Evolutionary conservation across 2,797 vertebrate genomes (phyloP).

Genomic region (Chromis chromis): DNA sequence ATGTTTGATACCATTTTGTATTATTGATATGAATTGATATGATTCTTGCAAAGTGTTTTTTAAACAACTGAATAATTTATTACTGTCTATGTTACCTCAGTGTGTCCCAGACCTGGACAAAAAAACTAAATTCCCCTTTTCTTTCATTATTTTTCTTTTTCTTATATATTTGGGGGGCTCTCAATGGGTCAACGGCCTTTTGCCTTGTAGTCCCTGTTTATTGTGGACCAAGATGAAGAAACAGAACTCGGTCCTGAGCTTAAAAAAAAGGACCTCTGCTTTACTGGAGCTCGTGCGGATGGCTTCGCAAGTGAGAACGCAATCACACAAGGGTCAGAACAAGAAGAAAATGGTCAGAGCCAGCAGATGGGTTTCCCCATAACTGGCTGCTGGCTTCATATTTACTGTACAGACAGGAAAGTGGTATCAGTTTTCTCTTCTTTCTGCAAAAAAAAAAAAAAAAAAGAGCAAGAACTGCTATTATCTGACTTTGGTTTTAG

Average conservation of each 20-base stretch:
- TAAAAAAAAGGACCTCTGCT: slow-evolving; percentile 3
- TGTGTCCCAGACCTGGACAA: slow-evolving; percentile 78
- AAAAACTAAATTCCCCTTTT: slow-evolving; percentile 8
- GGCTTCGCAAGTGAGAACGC: slow-evolving; percentile 5
- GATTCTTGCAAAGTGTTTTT: slow-evolving; percentile 76
- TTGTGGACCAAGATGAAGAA: slow-evolving; percentile 54
- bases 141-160: background rate
- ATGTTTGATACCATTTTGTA: slow-evolving; percentile 83
- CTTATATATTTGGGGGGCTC: slow-evolving; percentile 11
- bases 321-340: slow-evolving; percentile 14
- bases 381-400: background rate
- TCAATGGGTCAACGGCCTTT: slow-evolving; percentile 18
- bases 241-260: slow-evolving; percentile 16
- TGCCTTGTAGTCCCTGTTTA: slow-evolving; percentile 18
- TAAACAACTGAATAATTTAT: slow-evolving; percentile 81
- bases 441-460: background rate
- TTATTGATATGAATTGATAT: slow-evolving; percentile 65
- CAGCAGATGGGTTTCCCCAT: background rate
- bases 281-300: slow-evolving; percentile 20
- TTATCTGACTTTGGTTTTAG: too few relatives aligned
- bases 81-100: slow-evolving; percentile 81
- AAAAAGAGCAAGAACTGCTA: too few relatives aligned
- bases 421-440: background rate
- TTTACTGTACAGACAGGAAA: background rate
- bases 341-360: background rate